phyloP scores from a whole-genome alignment of 2,113 vertebrate genomes.

The Talpa occidentalis region DNA sequence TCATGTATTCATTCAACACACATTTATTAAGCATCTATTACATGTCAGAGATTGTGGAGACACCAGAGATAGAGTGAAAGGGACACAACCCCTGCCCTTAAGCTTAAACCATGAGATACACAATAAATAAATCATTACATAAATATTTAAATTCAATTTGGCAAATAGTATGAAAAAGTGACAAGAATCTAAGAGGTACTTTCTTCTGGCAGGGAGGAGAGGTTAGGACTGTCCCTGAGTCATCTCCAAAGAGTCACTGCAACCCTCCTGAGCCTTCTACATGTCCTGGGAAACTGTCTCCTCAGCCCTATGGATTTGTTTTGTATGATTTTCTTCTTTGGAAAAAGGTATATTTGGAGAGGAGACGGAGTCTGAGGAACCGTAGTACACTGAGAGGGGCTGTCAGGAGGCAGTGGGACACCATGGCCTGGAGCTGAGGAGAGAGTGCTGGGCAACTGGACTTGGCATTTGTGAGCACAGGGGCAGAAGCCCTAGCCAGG shows the following conservation, averaged over 20 bases:
- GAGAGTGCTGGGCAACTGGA: too few species aligned
- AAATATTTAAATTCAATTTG: neutral
- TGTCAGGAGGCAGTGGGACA: neutral
- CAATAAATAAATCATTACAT: neutral
- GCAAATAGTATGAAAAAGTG: constrained; percentile 1
- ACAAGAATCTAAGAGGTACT: neutral
- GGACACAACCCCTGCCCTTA: neutral
- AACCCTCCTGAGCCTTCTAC: neutral
- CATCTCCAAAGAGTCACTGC: neutral
- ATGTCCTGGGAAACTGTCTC: neutral
- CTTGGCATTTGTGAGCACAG: neutral
- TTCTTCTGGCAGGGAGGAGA: neutral
- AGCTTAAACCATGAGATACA: constrained; percentile 2
- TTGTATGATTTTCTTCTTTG: neutral
- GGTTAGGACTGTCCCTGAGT: neutral
- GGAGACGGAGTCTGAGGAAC: neutral
- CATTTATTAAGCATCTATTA: neutral
- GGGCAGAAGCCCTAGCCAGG: neutral
- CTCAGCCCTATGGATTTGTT: neutral
- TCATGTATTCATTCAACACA: constrained; percentile 25
- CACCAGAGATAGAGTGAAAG: neutral
- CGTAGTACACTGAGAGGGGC: neutral
- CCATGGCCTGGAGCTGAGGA: neutral
- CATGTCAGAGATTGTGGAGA: neutral
- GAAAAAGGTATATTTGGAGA: neutral